Evolutionary conservation across 2,113 vertebrate species (phyloP).

Genomic region (Alethe castanea): DNA sequence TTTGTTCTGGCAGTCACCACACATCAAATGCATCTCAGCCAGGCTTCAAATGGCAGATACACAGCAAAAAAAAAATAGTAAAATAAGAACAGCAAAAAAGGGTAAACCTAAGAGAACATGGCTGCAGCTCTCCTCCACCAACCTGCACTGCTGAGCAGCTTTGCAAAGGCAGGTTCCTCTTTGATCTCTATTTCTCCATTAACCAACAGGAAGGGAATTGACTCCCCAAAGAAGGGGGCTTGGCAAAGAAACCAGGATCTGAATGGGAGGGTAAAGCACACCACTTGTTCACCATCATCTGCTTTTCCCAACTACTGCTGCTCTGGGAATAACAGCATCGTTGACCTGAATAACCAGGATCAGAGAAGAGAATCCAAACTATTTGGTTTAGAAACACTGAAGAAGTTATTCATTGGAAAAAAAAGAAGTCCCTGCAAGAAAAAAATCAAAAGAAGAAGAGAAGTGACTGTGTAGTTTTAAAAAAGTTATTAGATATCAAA

Average conservation of each 20-base stretch:
- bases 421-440: neutral
- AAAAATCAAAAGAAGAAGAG: neutral
- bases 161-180: neutral
- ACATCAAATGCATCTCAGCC: neutral
- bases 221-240: neutral
- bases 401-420: neutral
- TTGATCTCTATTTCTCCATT: neutral
- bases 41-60: neutral
- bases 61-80: neutral
- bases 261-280: neutral
- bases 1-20: neutral
- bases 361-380: neutral
- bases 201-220: neutral
- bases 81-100: neutral
- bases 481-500: neutral
- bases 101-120: neutral
- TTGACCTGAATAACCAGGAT: neutral
- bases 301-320: neutral
- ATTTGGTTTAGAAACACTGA: neutral
- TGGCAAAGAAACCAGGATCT: neutral
- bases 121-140: neutral
- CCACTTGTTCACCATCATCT: neutral
- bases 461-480: accelerated
- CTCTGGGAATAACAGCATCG: neutral
- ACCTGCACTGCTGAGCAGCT: neutral